Evolutionary conservation across 2,797 vertebrate genomes (phyloP).

Genomic region (Rhinophrynus dorsalis): DNA sequence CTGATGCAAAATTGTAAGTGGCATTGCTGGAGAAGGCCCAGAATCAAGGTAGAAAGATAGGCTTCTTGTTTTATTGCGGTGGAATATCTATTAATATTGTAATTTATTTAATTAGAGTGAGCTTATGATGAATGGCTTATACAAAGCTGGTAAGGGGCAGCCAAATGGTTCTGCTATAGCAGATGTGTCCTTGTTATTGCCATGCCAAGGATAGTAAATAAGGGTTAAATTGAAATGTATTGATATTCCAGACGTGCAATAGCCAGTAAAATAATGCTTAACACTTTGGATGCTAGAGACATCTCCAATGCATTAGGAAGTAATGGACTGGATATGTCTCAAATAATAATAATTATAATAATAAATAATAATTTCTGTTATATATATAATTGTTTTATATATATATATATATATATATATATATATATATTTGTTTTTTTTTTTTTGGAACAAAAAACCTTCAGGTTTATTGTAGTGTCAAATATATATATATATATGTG

Average conservation of each 20-base stretch:
- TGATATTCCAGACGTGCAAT: neutral
- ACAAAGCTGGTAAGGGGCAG: slow-evolving; percentile 22
- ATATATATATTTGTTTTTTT: too few species aligned
- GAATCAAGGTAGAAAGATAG: slow-evolving; percentile 54
- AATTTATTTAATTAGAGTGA: slow-evolving; percentile 54
- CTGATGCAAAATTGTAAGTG: slow-evolving; percentile 56
- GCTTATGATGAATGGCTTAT: slow-evolving; percentile 42
- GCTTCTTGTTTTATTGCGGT: slow-evolving; percentile 57
- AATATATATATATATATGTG: too few species aligned
- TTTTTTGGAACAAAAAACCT: too few species aligned
- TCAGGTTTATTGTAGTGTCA: too few species aligned
- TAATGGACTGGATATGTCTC: too few species aligned
- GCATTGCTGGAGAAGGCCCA: slow-evolving; percentile 51
- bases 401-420: too few species aligned
- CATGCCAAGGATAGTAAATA: slow-evolving; percentile 53
- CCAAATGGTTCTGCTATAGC: slow-evolving; percentile 43
- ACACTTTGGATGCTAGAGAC: too few species aligned
- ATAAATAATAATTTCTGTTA: too few species aligned
- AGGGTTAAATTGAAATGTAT: slow-evolving; percentile 18
- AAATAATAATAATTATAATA: too few species aligned
- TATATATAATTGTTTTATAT: too few species aligned
- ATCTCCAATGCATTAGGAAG: too few species aligned
- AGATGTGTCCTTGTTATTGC: slow-evolving; percentile 57
- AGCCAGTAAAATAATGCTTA: neutral
- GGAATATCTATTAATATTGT: slow-evolving; percentile 67